Percentiles rank a stretch among this genome's conserved stretches.
phyloP scores from a whole-genome alignment of 2,113 vertebrate species.

The Pterocles orientalis region DNA sequence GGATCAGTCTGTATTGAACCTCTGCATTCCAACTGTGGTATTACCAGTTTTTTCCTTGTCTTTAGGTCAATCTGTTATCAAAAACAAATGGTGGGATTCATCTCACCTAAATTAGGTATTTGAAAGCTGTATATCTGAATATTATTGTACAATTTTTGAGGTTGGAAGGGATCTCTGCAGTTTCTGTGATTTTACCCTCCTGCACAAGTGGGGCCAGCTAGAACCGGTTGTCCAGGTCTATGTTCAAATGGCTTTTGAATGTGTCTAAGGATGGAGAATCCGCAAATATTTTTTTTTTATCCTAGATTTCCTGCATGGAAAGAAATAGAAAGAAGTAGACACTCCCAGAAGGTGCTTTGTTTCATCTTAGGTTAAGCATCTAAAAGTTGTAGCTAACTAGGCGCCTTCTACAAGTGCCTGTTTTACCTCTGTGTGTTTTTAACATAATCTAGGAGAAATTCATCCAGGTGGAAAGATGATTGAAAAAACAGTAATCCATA shows the following conservation, averaged over 20 bases:
- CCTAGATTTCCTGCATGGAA: background rate
- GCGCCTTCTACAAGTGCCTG: background rate
- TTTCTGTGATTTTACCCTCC: background rate
- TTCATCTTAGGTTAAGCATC: background rate
- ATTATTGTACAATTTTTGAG: background rate
- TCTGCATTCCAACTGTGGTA: background rate
- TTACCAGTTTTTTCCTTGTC: background rate
- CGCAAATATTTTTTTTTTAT: background rate
- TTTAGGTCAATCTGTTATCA: background rate
- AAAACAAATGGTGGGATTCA: background rate
- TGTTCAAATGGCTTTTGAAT: background rate
- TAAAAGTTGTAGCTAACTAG: background rate
- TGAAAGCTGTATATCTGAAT: background rate
- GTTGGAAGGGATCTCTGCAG: background rate
- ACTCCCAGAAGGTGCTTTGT: background rate
- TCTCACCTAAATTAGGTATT: background rate
- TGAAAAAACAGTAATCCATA: background rate
- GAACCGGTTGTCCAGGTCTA: accelerated
- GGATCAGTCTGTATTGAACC: background rate
- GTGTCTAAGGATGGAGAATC: background rate
- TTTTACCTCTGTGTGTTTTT: background rate
- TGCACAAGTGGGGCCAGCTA: background rate
- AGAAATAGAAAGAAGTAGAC: background rate
- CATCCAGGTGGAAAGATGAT: background rate
- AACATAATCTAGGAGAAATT: background rate